Evolutionary conservation across 2,113 vertebrate genomes (phyloP).

Genomic region (Tetraodon nigroviridis): DNA sequence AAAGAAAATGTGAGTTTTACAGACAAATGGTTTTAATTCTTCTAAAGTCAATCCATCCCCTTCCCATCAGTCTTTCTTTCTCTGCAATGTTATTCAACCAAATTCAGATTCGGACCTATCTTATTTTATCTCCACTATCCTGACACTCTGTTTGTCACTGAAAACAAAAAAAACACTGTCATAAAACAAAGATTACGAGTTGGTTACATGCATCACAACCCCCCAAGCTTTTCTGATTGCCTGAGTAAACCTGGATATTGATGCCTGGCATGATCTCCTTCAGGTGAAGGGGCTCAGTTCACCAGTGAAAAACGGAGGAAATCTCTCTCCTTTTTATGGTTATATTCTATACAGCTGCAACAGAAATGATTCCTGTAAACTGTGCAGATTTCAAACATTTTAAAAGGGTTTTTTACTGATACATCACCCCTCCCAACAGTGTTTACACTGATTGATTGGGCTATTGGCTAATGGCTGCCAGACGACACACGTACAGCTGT

Average conservation of each 20-base stretch:
- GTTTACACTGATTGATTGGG: not conserved
- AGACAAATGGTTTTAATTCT: not conserved
- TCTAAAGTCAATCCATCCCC: not conserved
- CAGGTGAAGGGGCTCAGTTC: conserved; percentile 28
- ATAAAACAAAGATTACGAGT: not conserved
- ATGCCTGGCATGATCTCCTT: conserved; percentile 12
- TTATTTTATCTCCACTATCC: conserved; percentile 7
- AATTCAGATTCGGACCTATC: conserved; percentile 9
- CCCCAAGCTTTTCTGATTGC: conserved; percentile 23
- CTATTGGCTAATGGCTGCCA: not conserved
- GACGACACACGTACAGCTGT: not conserved
- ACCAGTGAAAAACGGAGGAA: not conserved
- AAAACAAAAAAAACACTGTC: conserved; percentile 20
- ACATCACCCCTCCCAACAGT: not conserved
- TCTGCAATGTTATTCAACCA: conserved; percentile 9
- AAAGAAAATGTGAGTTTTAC: not conserved
- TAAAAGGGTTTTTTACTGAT: not conserved
- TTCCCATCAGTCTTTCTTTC: conserved; percentile 3
- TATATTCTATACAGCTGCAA: conserved; percentile 10
- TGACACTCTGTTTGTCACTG: conserved; percentile 1
- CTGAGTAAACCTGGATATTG: conserved; percentile 31
- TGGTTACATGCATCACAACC: conserved; percentile 23
- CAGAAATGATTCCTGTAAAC: conserved; percentile 3
- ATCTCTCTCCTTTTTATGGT: conserved; percentile 11
- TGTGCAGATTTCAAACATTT: not conserved